Percentiles rank a stretch among this genome's conserved stretches.
These are phyloP conservation scores for Schrankia costaestrigalis DNA, from an alignment of 2,888 invertebrate species.

Conservation along the genomic window DNA sequence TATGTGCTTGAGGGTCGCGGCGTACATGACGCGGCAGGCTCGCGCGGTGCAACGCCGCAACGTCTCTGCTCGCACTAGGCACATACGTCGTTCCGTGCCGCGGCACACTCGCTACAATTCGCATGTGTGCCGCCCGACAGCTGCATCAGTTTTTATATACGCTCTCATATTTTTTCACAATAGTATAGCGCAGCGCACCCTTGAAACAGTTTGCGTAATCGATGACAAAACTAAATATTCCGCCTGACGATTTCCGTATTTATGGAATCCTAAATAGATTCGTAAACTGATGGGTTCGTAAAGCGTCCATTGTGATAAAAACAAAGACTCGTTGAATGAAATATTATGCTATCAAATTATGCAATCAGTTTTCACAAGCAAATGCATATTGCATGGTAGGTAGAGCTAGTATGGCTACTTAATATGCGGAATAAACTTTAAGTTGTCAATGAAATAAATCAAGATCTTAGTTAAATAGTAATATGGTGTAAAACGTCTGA, in stretches of 20 bases:
- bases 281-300: slow-evolving; percentile 31
- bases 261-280: slow-evolving; percentile 56
- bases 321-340: slow-evolving; percentile 27
- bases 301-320: slow-evolving; percentile 29
- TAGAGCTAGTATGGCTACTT: too few relatives aligned
- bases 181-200: slow-evolving; percentile 71
- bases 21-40: slow-evolving; percentile 35
- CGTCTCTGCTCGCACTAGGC: slow-evolving; percentile 21
- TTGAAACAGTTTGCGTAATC: slow-evolving; percentile 82
- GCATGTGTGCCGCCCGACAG: slow-evolving; percentile 78
- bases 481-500: slow-evolving; percentile 40
- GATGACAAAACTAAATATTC: slow-evolving; percentile 82
- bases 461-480: slow-evolving; percentile 37
- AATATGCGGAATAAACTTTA: slow-evolving; percentile 33
- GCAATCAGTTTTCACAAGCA: slow-evolving; percentile 12
- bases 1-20: slow-evolving; percentile 59
- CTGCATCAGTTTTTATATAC: slow-evolving; percentile 79
- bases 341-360: slow-evolving; percentile 16
- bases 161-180: slow-evolving; percentile 79
- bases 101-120: slow-evolving; percentile 62
- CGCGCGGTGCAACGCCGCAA: slow-evolving; percentile 41
- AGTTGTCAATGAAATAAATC: slow-evolving; percentile 38
- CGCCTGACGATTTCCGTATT: slow-evolving; percentile 80
- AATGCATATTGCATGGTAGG: slow-evolving; percentile 27
- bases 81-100: slow-evolving; percentile 50